Percentiles rank a stretch among this genome's conserved stretches.
These are phyloP conservation scores for Junonia oenone DNA, from an alignment of 2,888 invertebrate genomes.

Conservation along the genomic window DNA sequence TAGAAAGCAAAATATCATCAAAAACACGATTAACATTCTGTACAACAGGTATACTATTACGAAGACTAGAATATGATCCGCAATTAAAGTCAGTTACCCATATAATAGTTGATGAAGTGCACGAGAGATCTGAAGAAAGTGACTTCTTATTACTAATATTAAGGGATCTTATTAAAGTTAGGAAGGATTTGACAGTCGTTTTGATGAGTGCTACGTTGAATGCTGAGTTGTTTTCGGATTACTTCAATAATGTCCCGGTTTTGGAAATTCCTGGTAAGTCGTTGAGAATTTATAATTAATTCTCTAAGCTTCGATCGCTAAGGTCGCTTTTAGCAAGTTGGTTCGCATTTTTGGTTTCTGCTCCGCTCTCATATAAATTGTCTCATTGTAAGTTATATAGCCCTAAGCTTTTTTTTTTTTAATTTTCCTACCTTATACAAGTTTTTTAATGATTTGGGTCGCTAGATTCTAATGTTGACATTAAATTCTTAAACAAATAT, in stretches of 20 bases:
- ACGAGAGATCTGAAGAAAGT: slow-evolving; percentile 93
- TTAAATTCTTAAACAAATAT: not conserved
- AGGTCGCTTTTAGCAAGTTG: too few relatives aligned
- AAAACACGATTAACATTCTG: slow-evolving; percentile 93
- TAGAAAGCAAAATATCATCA: slow-evolving; percentile 87
- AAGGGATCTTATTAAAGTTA: slow-evolving; percentile 84
- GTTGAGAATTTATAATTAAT: too few relatives aligned
- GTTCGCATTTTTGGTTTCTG: too few relatives aligned
- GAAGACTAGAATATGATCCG: slow-evolving; percentile 90
- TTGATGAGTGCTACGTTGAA: slow-evolving; percentile 97
- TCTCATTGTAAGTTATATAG: too few relatives aligned
- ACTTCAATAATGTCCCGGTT: slow-evolving; percentile 89
- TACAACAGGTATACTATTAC: slow-evolving; percentile 93
- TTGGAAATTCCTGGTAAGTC: slow-evolving; percentile 89
- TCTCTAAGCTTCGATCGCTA: too few relatives aligned
- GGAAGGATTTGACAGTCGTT: slow-evolving; percentile 89
- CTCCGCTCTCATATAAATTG: too few relatives aligned
- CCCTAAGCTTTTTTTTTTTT: too few relatives aligned
- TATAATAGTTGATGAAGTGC: slow-evolving; percentile 93
- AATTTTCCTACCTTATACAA: too few relatives aligned
- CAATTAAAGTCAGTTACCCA: slow-evolving; percentile 88
- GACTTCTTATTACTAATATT: slow-evolving; percentile 93
- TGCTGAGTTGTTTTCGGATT: slow-evolving; percentile 89
- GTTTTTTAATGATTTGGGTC: too few relatives aligned
- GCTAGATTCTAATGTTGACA: too few relatives aligned